Evolutionary conservation across 2,113 vertebrate species (phyloP).

Genomic region (Percina caprodes): DNA sequence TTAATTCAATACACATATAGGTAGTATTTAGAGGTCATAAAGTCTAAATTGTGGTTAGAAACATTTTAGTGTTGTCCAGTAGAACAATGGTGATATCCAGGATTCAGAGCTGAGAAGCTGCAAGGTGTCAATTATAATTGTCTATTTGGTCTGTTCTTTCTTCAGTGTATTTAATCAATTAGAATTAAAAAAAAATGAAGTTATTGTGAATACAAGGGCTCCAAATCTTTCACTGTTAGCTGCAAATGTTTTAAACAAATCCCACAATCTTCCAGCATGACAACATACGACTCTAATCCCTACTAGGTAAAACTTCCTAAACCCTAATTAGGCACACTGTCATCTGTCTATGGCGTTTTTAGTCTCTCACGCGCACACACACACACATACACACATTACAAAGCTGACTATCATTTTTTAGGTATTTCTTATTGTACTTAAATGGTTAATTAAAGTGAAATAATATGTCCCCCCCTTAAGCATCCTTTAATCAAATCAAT

Average conservation of each 20-base stretch:
- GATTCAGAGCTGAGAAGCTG: neutral
- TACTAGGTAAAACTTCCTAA: neutral
- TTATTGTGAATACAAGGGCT: neutral
- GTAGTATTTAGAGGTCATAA: neutral
- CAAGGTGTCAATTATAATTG: neutral
- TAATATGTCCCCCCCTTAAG: neutral
- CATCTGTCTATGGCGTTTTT: neutral
- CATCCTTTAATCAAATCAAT: neutral
- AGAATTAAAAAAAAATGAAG: neutral
- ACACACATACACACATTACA: neutral
- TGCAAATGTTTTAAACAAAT: neutral
- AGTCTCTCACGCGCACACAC: neutral
- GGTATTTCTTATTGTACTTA: neutral
- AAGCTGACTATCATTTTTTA: neutral
- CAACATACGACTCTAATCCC: too few relatives aligned
- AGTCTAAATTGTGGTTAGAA: neutral
- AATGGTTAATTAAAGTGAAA: neutral
- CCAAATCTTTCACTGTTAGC: neutral
- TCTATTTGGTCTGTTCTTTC: neutral
- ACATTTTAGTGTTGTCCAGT: neutral
- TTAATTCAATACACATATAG: neutral
- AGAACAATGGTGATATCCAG: neutral
- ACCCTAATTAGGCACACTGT: neutral
- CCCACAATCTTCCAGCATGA: neutral
- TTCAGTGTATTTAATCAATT: neutral